These are phyloP conservation scores for Matsumyia berberina DNA, from an alignment of 2,888 invertebrate genomes.

Conservation along the genomic window DNA sequence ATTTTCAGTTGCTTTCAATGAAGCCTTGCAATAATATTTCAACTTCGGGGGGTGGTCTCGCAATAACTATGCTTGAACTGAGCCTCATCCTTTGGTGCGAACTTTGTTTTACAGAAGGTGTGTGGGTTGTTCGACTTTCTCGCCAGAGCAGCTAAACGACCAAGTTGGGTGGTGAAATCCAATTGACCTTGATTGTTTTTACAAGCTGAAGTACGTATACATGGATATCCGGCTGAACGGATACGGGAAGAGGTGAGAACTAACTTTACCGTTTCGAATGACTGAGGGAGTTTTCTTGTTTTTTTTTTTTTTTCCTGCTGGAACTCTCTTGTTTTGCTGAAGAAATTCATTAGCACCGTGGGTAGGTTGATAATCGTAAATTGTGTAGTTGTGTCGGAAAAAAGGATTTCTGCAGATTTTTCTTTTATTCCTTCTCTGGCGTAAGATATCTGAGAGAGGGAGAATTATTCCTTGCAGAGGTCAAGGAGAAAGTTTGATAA, in stretches of 20 bases:
- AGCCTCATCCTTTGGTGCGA: neutral
- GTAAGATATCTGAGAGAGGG: neutral
- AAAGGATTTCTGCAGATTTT: slow-evolving; percentile 48
- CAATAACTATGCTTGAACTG: slow-evolving; percentile 14
- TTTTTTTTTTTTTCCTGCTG: neutral
- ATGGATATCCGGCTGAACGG: slow-evolving; percentile 16
- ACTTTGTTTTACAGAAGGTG: slow-evolving; percentile 1
- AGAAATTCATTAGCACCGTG: slow-evolving; percentile 64
- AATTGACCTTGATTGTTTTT: slow-evolving; percentile 72
- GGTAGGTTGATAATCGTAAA: slow-evolving; percentile 55
- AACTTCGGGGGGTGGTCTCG: neutral
- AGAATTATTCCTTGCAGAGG: slow-evolving; percentile 19
- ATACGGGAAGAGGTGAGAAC: slow-evolving; percentile 38
- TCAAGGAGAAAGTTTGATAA: slow-evolving; percentile 47
- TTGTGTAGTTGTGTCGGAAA: slow-evolving; percentile 25
- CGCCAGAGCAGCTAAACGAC: neutral
- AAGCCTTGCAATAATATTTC: slow-evolving; percentile 64
- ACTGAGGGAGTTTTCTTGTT: neutral
- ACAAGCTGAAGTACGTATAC: slow-evolving; percentile 11
- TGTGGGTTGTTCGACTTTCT: slow-evolving; percentile 12
- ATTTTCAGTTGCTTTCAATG: slow-evolving; percentile 49
- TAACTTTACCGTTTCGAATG: slow-evolving; percentile 32
- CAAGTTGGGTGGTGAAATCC: slow-evolving; percentile 8
- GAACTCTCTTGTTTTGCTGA: slow-evolving; percentile 29
- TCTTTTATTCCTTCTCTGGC: slow-evolving; percentile 1